Evolutionary conservation across 2,113 vertebrate species (phyloP).

Genomic region (Grallaria varia): DNA sequence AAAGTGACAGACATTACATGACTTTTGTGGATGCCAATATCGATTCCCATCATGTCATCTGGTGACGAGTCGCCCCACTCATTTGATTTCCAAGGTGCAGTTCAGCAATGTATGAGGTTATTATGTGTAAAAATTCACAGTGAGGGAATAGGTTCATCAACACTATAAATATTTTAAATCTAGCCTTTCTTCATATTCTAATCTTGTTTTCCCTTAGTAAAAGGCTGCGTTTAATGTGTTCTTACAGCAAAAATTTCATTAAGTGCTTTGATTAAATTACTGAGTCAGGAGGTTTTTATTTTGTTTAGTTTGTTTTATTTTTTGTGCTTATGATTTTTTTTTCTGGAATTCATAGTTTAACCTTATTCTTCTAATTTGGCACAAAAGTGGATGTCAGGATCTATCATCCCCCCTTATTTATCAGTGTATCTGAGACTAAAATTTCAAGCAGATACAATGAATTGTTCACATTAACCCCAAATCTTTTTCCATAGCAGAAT

Average conservation of each 20-base stretch:
- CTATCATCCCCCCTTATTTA: not conserved
- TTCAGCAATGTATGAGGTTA: not conserved
- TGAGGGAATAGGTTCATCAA: not conserved
- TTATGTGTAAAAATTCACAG: not conserved
- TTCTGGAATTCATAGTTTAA: not conserved
- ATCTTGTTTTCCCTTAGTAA: not conserved
- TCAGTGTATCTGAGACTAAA: not conserved
- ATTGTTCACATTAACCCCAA: fast-evolving
- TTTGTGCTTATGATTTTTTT: fast-evolving
- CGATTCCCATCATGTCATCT: not conserved
- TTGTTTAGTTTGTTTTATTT: not conserved
- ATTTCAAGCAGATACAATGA: not conserved
- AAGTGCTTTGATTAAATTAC: not conserved
- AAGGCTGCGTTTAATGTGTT: not conserved
- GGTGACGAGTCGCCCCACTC: not conserved
- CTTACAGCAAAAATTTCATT: not conserved
- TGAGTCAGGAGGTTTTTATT: not conserved
- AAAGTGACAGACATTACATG: fast-evolving
- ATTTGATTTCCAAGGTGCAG: not conserved
- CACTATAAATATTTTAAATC: not conserved
- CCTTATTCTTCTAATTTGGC: not conserved
- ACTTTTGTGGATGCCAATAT: not conserved
- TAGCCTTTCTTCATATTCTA: not conserved
- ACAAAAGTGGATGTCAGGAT: not conserved
- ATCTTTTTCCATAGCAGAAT: not conserved